Evolutionary conservation across 2,113 vertebrate species (phyloP), one percentile per base, ranked within the genome.

Genomic region (Zosterops pallidus): DNA sequence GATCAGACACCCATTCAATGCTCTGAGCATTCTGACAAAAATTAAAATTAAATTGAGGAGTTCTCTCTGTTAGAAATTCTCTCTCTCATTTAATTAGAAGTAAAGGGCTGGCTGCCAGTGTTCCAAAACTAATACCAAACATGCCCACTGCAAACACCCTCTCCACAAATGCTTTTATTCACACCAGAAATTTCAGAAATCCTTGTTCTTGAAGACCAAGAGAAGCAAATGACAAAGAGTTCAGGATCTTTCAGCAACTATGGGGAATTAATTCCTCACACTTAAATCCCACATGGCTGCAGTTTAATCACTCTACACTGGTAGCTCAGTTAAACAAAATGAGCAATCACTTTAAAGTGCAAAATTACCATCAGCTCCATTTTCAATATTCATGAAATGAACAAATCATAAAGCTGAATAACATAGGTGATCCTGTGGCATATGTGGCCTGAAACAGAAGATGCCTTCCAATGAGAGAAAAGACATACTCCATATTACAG

Each of bases 21-120:
- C 72, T 91, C 78, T 74, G 63, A 92, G 91, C 86, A 77, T 50
- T 79, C 74, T 70, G 70, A 94, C 91, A 92, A 89, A 92, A 91
- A 87, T 33, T 50, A 63, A 92, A 95, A 95, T 94, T 78, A 93
- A 92, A 94, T 75, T 35, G 95, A 64, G 80, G 78, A 75, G 44
- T 26, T 75, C 80, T 74, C 41, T 67, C 62, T 56, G 41, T 60
- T 63, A 84, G 60, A 82, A 94, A 89, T 85, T 46, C 11, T 71
- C 69, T 77, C 64, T n/a, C 53, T 90, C 76, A 80, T 87, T 90
- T 91, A 92, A 91, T 91, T 82, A 89, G 81, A 94, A 78, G 29
- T 60, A 86, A 81, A 78, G 14, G 50, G 86, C 91, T 84, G 65
- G 16, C 80, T 89, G 86, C 64, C 92, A 90, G 3, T 6, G 31